A percentile compares a stretch with the other conserved stretches of the same genome.
Evolutionary conservation across 2,113 vertebrate species (phyloP).

Genomic region (Brachypteracias leptosomus): DNA sequence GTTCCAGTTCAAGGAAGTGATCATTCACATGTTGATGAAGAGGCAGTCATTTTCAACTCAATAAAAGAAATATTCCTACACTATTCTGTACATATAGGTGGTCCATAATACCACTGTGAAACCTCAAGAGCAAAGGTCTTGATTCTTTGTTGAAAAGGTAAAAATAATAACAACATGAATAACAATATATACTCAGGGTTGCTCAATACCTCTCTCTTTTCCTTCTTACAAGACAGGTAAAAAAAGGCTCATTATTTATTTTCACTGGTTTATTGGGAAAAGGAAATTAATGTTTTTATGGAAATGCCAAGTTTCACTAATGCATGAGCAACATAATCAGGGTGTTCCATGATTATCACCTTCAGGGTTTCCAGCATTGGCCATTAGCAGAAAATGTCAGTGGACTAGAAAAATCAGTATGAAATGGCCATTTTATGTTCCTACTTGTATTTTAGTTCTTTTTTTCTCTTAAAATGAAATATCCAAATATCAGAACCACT

Average conservation of each 20-base stretch:
- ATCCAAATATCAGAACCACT: background rate
- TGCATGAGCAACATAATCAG: background rate
- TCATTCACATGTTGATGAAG: background rate
- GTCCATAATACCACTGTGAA: background rate
- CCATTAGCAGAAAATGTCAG: background rate
- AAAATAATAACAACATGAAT: background rate
- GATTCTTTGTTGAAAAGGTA: background rate
- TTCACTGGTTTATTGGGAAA: background rate
- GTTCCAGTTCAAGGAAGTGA: background rate
- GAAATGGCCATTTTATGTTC: background rate
- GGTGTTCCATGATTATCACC: background rate
- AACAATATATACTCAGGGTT: background rate
- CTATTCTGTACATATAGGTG: fast-evolving
- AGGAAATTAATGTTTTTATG: background rate
- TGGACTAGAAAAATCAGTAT: background rate
- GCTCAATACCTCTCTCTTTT: background rate
- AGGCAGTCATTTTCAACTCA: background rate
- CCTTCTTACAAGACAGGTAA: background rate
- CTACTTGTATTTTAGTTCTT: background rate
- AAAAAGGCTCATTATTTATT: background rate
- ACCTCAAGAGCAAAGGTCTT: background rate
- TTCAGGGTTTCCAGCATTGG: background rate
- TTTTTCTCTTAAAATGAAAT: background rate
- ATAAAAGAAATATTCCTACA: background rate
- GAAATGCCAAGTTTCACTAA: background rate